These are phyloP conservation scores for Mesoclemmys tuberculata DNA, from an alignment of 2,113 vertebrate species.

Conservation along the genomic window DNA sequence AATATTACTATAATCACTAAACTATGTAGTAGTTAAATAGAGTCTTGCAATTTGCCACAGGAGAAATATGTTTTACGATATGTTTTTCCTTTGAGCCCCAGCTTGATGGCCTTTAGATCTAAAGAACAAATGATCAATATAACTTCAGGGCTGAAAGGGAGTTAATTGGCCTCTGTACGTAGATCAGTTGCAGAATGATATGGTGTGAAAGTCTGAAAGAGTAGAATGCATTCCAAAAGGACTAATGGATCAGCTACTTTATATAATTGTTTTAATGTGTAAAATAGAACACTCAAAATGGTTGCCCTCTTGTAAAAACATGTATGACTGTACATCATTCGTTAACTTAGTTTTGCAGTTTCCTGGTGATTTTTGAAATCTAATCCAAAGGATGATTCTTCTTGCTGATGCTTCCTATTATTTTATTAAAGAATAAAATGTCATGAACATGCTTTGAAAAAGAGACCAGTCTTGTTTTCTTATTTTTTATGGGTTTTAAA, in stretches of 20 bases:
- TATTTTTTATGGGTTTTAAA: not conserved
- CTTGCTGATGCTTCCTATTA: too few species aligned
- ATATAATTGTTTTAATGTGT: not conserved
- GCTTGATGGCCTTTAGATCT: not conserved
- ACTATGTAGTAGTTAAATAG: not conserved
- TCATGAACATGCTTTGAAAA: too few species aligned
- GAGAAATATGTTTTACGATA: not conserved
- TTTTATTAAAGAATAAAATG: too few species aligned
- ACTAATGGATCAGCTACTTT: not conserved
- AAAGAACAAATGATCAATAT: not conserved
- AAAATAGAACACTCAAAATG: not conserved
- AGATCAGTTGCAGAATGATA: not conserved
- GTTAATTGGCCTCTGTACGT: not conserved
- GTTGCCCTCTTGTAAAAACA: too few species aligned
- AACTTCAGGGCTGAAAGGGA: not conserved
- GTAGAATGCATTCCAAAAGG: not conserved
- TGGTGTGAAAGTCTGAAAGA: not conserved
- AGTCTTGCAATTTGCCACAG: not conserved
- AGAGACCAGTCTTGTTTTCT: not conserved
- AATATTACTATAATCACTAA: not conserved
- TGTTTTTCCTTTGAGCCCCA: not conserved
- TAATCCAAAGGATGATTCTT: too few species aligned
- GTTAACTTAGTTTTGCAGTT: too few species aligned
- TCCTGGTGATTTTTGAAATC: too few species aligned
- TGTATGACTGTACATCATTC: too few species aligned